These are phyloP conservation scores for Noctua pronuba DNA, from an alignment of 2,888 invertebrate species.

Conservation along the genomic window DNA sequence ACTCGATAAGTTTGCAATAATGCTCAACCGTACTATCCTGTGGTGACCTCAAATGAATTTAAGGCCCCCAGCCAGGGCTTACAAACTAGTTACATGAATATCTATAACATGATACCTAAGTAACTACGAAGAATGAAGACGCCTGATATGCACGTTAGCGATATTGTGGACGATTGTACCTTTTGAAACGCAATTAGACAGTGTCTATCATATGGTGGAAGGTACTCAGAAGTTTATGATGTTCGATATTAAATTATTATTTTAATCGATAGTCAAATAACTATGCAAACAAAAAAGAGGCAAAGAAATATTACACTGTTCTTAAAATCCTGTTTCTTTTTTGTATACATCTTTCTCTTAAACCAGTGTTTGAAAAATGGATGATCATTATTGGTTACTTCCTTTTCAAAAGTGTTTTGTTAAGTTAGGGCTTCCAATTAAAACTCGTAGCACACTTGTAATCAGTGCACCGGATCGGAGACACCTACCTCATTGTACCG, in stretches of 20 bases:
- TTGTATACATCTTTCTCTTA: background rate
- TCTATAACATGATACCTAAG: background rate
- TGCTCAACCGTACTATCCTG: too few relatives aligned
- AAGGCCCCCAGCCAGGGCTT: too few relatives aligned
- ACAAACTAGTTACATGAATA: too few relatives aligned
- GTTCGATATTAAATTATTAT: conserved; percentile 15
- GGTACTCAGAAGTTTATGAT: background rate
- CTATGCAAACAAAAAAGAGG: background rate
- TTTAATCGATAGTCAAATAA: background rate
- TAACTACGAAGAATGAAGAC: conserved; percentile 17
- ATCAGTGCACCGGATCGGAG: background rate
- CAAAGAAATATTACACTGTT: background rate
- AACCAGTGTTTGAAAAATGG: background rate
- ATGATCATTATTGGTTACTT: background rate
- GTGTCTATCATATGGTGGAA: background rate
- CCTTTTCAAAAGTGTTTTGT: background rate
- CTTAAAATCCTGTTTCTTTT: background rate
- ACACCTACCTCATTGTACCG: background rate
- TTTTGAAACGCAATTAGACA: conserved; percentile 18
- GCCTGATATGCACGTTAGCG: background rate
- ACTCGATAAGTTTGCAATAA: too few relatives aligned
- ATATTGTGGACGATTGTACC: conserved; percentile 17
- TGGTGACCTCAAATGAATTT: too few relatives aligned
- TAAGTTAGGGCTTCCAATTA: background rate
- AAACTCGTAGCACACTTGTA: background rate